Evolutionary conservation across 2,113 vertebrate genomes (phyloP).

Genomic region (Channa argus): DNA sequence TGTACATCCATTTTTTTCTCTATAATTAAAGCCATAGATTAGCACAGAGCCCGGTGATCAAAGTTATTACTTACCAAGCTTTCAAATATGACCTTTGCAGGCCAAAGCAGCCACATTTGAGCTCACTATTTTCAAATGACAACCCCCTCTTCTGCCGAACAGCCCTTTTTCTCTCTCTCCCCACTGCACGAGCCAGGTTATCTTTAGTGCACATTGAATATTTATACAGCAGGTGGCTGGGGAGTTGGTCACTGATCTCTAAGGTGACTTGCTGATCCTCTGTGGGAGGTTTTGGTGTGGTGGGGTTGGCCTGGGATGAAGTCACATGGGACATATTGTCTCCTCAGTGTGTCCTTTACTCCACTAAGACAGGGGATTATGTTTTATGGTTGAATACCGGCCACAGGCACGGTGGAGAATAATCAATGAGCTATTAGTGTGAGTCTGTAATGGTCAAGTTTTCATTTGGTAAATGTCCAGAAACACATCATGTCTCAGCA

Average conservation of each 20-base stretch:
- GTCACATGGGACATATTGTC: slow-evolving; percentile 70
- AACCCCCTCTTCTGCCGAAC: slow-evolving; percentile 35
- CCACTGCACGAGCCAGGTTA: slow-evolving; percentile 64
- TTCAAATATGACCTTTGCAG: slow-evolving; percentile 68
- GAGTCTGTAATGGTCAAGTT: slow-evolving; percentile 22
- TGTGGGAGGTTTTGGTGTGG: slow-evolving; percentile 58
- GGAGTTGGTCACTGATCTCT: slow-evolving; percentile 79
- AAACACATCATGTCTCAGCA: slow-evolving; percentile 29
- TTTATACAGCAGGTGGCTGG: slow-evolving; percentile 76
- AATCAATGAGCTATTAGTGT: slow-evolving; percentile 27
- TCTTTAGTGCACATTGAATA: slow-evolving; percentile 83
- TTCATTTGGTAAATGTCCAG: slow-evolving; percentile 31
- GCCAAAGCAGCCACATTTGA: slow-evolving; percentile 31
- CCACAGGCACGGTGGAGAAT: slow-evolving; percentile 8
- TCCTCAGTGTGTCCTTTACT: slow-evolving; percentile 70
- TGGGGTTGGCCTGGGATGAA: slow-evolving; percentile 56
- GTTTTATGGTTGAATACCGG: slow-evolving; percentile 45
- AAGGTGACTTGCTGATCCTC: slow-evolving; percentile 78
- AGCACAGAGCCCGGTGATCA: slow-evolving; percentile 43
- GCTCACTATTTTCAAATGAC: slow-evolving; percentile 60
- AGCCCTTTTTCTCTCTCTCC: slow-evolving; percentile 51
- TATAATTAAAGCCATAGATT: slow-evolving; percentile 60
- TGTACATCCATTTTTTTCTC: slow-evolving; percentile 7
- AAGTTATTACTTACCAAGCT: slow-evolving; percentile 67
- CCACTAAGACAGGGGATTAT: slow-evolving; percentile 60